Evolutionary conservation across 2,113 vertebrate species (phyloP), one percentile per base, ranked within the genome.

Genomic region (Panurus biarmicus): DNA sequence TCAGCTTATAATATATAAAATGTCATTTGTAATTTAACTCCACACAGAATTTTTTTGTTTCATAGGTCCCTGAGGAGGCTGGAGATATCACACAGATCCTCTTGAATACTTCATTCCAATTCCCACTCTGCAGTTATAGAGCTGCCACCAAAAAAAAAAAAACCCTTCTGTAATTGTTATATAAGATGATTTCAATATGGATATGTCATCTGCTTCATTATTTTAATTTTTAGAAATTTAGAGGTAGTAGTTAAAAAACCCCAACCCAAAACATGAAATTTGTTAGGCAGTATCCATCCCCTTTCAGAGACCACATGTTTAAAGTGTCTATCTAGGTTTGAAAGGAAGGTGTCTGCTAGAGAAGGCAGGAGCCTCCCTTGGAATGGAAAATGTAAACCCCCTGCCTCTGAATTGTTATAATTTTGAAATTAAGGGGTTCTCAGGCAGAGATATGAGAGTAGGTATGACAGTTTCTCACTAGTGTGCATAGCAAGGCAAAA

Each of bases 1-100:
- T 72, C 64, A 87, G 57, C 71, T 82, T 42, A 61, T 36, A 71
- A 60, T 51, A 86, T 20, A 84, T 69, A 67, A 79, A 57, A 48
- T 66, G 14, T 61, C 22, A 72, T 74, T 58, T 94, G 16, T 58
- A 18, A 18, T 33, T 74, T 97, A 86, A 64, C 35, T 96, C 65
- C 23, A 72, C 18, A 7, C 15, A 90, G 16, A 44, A 44, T 84
- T 93, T 76, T 54, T n/a, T 92, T 81, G 21, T 57, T 38, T 69
- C 36, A 31, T 16, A 75, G 12, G 13, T 47, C 42, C 69, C 89
- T 91, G 36, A 64, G 90, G 73, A 96, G 44, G 65, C 53, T 80
- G 24, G 33, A 92, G 31, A 62, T 77, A 33, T 56, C 67, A 31
- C 26, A 79, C 5, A 67, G 20, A 44, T 72, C 54, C 16, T 82